A percentile compares a stretch with the other conserved stretches of the same genome.
These are phyloP conservation scores for Prionailurus viverrinus DNA, from an alignment of 2,113 vertebrate genomes.

Conservation along the genomic window DNA sequence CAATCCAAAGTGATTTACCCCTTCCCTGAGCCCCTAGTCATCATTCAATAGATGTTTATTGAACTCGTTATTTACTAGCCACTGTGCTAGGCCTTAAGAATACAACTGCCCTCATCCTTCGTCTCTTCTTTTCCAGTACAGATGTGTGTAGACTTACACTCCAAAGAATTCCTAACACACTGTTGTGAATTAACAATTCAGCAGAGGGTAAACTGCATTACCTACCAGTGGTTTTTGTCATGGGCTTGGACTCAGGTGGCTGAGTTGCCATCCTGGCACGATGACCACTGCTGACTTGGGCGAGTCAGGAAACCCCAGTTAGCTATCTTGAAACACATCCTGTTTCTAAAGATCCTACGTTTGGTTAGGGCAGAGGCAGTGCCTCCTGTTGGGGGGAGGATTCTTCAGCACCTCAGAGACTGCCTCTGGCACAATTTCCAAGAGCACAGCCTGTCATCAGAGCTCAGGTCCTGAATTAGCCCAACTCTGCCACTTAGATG, in stretches of 20 bases:
- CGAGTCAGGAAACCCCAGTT: neutral
- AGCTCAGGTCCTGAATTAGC: neutral
- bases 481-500: neutral
- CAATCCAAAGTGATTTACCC: neutral
- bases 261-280: neutral
- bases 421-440: neutral
- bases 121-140: neutral
- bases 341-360: neutral
- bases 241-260: neutral
- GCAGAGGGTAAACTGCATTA: neutral
- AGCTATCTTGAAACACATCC: neutral
- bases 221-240: neutral
- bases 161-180: neutral
- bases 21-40: neutral
- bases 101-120: neutral
- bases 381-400: neutral
- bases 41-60: neutral
- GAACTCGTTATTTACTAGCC: neutral
- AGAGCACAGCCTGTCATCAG: neutral
- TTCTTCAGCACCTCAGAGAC: neutral
- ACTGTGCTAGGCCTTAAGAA: neutral
- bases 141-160: neutral
- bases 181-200: neutral
- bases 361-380: neutral
- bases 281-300: neutral